Evolutionary conservation across 2,797 vertebrate genomes (phyloP).

Genomic region (Limosa lapponica): DNA sequence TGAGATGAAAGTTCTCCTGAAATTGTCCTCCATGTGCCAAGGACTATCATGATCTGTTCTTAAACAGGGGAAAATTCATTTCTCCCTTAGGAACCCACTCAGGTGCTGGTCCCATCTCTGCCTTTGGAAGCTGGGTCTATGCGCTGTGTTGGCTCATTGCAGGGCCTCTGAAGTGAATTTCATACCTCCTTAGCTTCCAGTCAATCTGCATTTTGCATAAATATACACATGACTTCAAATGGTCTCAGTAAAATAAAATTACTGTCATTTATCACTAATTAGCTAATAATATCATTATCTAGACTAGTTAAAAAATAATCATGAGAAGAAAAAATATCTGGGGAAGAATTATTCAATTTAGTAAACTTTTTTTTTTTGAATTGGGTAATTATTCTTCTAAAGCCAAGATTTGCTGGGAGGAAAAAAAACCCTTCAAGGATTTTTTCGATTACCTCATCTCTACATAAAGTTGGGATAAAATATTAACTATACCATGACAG

Average conservation of each 20-base stretch:
- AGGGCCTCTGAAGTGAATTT: not conserved
- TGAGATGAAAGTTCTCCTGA: not conserved
- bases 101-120: not conserved
- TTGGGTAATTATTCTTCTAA: constrained; percentile 1
- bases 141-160: accelerated
- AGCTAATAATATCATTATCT: constrained; percentile 58
- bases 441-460: not conserved
- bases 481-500: not conserved
- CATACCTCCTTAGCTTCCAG: not conserved
- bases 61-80: not conserved
- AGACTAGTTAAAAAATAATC: constrained; percentile 34
- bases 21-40: not conserved
- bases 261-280: constrained; percentile 68
- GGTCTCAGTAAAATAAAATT: constrained; percentile 52
- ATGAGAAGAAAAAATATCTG: not conserved
- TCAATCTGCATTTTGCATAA: constrained; percentile 12
- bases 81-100: accelerated
- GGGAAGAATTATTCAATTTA: constrained; percentile 36
- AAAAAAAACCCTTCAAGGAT: not conserved
- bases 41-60: not conserved
- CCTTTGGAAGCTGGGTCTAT: accelerated
- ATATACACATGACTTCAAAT: not conserved
- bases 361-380: not conserved
- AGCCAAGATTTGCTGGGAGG: not conserved
- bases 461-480: not conserved